Conservation (phyloP, 2,888 invertebrate species). For the Nemoura dubitans region DNA sequence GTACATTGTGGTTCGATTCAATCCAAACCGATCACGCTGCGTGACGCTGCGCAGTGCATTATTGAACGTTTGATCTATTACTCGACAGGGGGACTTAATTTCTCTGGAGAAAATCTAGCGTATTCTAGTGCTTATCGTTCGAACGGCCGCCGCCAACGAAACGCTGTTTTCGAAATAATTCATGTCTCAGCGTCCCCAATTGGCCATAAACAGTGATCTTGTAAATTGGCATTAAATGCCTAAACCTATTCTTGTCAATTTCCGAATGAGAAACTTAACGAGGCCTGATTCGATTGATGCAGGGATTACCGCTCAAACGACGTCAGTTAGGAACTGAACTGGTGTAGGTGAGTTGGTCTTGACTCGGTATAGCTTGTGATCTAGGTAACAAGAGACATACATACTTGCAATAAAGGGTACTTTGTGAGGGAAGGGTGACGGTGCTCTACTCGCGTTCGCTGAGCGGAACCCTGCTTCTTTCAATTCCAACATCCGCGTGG, state of each 20-base stretch:
- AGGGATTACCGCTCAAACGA: not conserved
- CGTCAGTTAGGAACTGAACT: not conserved
- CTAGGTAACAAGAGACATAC: not conserved
- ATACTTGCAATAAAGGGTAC: not conserved
- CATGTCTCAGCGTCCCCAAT: not conserved
- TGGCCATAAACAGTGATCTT: not conserved
- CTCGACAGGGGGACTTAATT: not conserved
- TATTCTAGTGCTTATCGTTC: not conserved
- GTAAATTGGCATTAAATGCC: conserved; percentile 3
- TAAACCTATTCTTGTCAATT: not conserved
- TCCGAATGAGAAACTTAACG: not conserved
- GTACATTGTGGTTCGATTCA: too few relatives aligned
- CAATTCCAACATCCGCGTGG: not conserved
- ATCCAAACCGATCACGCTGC: too few relatives aligned
- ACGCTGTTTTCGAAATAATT: not conserved
- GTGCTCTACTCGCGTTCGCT: not conserved
- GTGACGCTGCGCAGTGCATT: not conserved
- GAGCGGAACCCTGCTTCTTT: not conserved
- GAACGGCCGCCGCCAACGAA: not conserved
- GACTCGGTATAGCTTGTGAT: not conserved
- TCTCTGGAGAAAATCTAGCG: not conserved
- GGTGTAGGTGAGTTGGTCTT: not conserved
- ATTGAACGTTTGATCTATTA: not conserved
- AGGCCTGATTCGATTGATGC: not conserved
- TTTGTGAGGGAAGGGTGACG: not conserved